Evolutionary conservation across 2,797 vertebrate genomes (phyloP), one percentile per base, ranked within the genome.

Genomic region (Trematomus bernacchii): DNA sequence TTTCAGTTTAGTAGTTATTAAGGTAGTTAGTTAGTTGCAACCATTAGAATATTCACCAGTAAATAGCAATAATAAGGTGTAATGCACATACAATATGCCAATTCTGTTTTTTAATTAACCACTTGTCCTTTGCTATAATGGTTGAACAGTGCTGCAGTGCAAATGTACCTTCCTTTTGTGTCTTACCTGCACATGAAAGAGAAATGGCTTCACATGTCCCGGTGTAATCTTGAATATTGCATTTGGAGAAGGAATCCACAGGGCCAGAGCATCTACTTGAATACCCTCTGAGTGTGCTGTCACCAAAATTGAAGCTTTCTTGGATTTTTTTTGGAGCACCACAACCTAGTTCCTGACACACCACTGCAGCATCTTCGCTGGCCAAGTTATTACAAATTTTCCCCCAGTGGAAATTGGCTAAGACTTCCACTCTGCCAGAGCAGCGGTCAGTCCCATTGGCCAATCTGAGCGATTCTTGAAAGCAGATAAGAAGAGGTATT

Each of bases 351-450:
- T 92, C 90, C 1, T 54, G 61, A 59, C 92, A 93, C 30, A 90
- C 66, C 51, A 90, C 0, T 1, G 4, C 0, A 18, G 87, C 77
- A 37, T 91, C 71, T 19, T 21, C 53, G 4, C 0, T 0, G 40
- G 51, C 15, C 91, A 87, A 93, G 73, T 83, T 66, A 65, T 40
- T 82, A 59, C 93, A 94, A 1, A 92, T 3, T 23, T 85, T 90
- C 3, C 82, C 84, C 93, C 93, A 94, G 0, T 5, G 40, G 40
- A 51, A 71, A 11, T 76, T 0, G 3, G 83, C 65, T 48, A 30
- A 82, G 44, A 94, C 50, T 66, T 93, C 90, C 51, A 94, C 13
- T 71, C 79, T 83, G 10, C 93, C 93, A 66, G 88, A 88, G 82
- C 93, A 94, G 9, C 62, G 75, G 15, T 85, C 64, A 0, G 85